These are phyloP conservation scores for Scaptomyza caliginosa DNA, from an alignment of 2,888 invertebrate species.

Conservation along the genomic window DNA sequence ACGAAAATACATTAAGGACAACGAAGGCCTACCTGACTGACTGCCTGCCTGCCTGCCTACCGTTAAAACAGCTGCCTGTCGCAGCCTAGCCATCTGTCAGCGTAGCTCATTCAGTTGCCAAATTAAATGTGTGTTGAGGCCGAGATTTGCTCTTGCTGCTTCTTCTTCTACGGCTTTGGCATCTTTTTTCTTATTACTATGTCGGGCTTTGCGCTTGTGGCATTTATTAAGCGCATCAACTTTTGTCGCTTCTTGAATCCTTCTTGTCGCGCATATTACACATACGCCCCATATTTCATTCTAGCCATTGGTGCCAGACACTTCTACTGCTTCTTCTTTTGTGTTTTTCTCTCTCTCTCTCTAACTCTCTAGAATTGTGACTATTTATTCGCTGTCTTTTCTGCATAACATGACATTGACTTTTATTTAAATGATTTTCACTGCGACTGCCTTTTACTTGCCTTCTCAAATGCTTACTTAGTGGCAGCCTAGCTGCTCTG, in stretches of 20 bases:
- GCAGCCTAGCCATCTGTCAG: constrained; percentile 62
- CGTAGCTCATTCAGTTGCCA: constrained; percentile 66
- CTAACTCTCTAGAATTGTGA: constrained; percentile 13
- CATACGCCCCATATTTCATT: constrained; percentile 57
- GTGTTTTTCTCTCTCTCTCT: background rate
- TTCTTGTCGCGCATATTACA: constrained; percentile 60
- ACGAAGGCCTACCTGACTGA: constrained; percentile 36
- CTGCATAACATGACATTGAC: constrained; percentile 76
- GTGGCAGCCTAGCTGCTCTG: constrained; percentile 16
- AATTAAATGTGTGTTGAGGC: constrained; percentile 65
- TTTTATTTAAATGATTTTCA: constrained; percentile 77
- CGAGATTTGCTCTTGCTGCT: constrained; percentile 31
- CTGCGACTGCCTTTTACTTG: constrained; percentile 39
- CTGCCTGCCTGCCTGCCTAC: constrained; percentile 1
- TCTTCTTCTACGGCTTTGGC: background rate
- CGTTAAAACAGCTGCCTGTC: constrained; percentile 2
- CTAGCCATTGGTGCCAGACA: constrained; percentile 32
- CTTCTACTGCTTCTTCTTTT: constrained; percentile 1
- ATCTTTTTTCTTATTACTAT: constrained; percentile 8
- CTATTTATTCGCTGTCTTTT: constrained; percentile 74
- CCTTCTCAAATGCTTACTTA: constrained; percentile 8
- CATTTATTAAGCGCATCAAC: constrained; percentile 58
- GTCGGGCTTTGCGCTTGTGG: constrained; percentile 43
- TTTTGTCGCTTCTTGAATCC: constrained; percentile 31
- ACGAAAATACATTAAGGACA: constrained; percentile 74